A percentile compares a stretch with the other conserved stretches of the same genome.
These are phyloP conservation scores for Nymphalis urticae DNA, from an alignment of 2,888 invertebrate genomes.

Conservation along the genomic window DNA sequence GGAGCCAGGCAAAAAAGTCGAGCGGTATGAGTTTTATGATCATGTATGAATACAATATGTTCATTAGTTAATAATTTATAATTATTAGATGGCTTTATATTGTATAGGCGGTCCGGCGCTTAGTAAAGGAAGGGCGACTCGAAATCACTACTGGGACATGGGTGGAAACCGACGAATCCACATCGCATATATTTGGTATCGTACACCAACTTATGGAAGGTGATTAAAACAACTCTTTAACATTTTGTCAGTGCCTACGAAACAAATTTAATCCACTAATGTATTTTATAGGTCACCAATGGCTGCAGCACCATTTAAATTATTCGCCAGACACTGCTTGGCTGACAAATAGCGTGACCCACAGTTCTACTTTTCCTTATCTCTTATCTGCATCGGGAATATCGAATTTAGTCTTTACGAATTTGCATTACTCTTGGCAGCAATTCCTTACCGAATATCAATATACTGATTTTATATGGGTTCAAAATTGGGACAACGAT, in stretches of 20 bases:
- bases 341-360: constrained; percentile 97
- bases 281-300: constrained; percentile 87
- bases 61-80: not conserved
- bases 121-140: constrained; percentile 89
- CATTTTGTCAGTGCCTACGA: not conserved
- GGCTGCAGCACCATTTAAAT: constrained; percentile 90
- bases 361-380: constrained; percentile 95
- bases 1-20: constrained; percentile 58
- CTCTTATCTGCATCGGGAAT: constrained; percentile 90
- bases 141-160: constrained; percentile 96
- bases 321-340: constrained; percentile 90
- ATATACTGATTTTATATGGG: constrained; percentile 94
- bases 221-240: constrained; percentile 48
- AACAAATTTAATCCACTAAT: not conserved
- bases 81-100: not conserved
- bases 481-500: constrained; percentile 88
- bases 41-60: not conserved
- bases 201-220: constrained; percentile 94
- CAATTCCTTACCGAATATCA: constrained; percentile 93
- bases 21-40: constrained; percentile 48
- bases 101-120: constrained; percentile 82
- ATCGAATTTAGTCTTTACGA: constrained; percentile 91
- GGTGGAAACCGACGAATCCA: constrained; percentile 97
- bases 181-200: constrained; percentile 92
- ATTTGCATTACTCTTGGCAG: constrained; percentile 97